These are phyloP conservation scores for Muscicapa adusta DNA, from an alignment of 2,113 vertebrate species.

Conservation along the genomic window DNA sequence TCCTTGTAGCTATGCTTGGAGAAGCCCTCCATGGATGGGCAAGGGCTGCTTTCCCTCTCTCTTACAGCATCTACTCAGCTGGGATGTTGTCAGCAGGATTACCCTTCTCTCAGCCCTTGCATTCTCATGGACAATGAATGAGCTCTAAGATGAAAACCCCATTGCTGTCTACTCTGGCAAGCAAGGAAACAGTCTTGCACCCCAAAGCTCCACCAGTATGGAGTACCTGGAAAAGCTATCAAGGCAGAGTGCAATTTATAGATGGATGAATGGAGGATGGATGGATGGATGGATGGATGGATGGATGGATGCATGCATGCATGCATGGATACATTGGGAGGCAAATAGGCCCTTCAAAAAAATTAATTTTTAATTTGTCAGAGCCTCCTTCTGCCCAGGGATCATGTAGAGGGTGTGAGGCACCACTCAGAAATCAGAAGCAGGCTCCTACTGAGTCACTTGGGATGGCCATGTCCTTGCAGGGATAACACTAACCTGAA, in stretches of 20 bases:
- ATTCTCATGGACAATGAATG: not conserved
- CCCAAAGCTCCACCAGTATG: not conserved
- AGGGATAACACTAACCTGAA: not conserved
- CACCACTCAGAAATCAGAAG: not conserved
- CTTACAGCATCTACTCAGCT: not conserved
- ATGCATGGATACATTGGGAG: not conserved
- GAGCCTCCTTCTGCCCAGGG: not conserved
- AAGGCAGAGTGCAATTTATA: not conserved
- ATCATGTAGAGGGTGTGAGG: not conserved
- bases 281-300: not conserved
- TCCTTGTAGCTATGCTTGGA: not conserved
- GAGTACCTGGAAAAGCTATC: not conserved
- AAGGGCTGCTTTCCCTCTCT: not conserved
- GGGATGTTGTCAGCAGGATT: fast-evolving
- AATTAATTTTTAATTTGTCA: not conserved
- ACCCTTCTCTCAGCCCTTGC: fast-evolving
- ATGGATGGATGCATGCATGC: not conserved
- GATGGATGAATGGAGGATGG: not conserved
- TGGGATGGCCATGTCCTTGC: not conserved
- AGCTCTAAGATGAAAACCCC: not conserved
- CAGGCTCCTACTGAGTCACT: not conserved
- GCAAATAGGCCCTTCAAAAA: not conserved
- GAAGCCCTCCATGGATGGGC: not conserved
- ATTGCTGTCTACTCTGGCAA: not conserved
- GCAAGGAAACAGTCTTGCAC: not conserved